Evolutionary conservation across 2,797 vertebrate genomes (phyloP), one percentile per base, ranked within the genome.

Genomic region (Sebastes steindachneri): DNA sequence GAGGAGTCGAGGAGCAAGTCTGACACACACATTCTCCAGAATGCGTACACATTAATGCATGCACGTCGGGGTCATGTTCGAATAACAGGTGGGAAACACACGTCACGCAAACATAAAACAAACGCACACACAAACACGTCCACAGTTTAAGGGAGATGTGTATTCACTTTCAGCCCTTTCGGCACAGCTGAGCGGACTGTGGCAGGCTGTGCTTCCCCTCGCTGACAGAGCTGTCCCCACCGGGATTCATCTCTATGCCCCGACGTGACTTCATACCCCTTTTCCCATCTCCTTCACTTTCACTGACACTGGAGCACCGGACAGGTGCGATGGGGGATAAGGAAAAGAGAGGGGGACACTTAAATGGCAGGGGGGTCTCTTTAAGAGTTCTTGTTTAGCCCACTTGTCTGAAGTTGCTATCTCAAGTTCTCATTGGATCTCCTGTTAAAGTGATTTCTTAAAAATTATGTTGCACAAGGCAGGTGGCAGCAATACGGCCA

Each of bases 241-340:
- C 37, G 84, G 86, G 92, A 90, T 79, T 90, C 75, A 80, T 83
- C 80, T 83, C 74, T 76, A 70, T 53, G 82, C 51, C 67, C 84
- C 63, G 65, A 68, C 86, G 81, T 84, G 88, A 91, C 90, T 88
- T 86, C 85, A 84, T 74, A 28, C 77, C 77, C 74, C 64, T 68
- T 71, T 79, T 65, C 82, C 59, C 60, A 58, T 68, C 88, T 90
- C 88, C 84, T 86, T 92, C 75, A 75, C 83, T 94, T 89, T 91
- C 86, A 89, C 82, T 82, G 92, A 92, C 88, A 93, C 89, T 87
- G 71, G 85, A 93, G 86, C 82, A 82, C n/a, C 41, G 59, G 86
- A 92, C 92, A 94, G 93, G 91, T 95, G 93, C 66, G 45, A 75
- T 29, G 62, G 73, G 63, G 79, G 53, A 26, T 28, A 53, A 37